phyloP scores from a whole-genome alignment of 1,140 invertebrate species.

The Sweltsa coloradensis region DNA sequence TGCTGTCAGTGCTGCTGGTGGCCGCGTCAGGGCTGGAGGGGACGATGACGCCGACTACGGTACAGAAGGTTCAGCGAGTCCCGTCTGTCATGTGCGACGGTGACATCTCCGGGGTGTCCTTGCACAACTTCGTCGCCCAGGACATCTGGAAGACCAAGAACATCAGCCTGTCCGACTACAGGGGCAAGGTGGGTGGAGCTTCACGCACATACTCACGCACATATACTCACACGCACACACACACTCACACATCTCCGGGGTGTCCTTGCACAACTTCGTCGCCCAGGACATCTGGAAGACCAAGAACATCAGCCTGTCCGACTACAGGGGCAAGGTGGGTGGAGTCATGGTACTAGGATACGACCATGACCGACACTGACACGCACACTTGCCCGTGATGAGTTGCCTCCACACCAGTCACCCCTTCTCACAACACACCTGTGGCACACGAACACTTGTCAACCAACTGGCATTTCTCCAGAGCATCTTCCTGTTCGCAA shows the following conservation, averaged over 20 bases:
- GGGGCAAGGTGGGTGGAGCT: slow-evolving; percentile 24
- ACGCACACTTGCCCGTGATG: no score
- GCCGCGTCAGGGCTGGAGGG: background rate
- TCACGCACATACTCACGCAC: no score
- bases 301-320: slow-evolving; percentile 17
- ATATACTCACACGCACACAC: no score
- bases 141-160: slow-evolving; percentile 18
- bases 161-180: slow-evolving; percentile 18
- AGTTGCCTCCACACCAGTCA: no score
- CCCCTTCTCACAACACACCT: no score
- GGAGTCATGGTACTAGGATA: no score
- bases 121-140: slow-evolving; percentile 17
- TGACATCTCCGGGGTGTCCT: slow-evolving; percentile 10
- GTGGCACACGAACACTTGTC: no score
- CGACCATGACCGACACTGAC: no score
- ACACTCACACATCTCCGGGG: background rate
- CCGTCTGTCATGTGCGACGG: slow-evolving; percentile 7
- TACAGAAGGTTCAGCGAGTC: slow-evolving; percentile 15
- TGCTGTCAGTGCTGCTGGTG: slow-evolving; percentile 2
- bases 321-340: slow-evolving; percentile 20
- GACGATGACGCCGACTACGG: background rate
- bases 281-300: slow-evolving; percentile 16
- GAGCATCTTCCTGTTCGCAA: no score
- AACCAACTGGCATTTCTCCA: no score
- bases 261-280: slow-evolving; percentile 19